Base-by-base conservation (phyloP, 2,888 invertebrate genomes). In the Athalia circularis region DNA sequence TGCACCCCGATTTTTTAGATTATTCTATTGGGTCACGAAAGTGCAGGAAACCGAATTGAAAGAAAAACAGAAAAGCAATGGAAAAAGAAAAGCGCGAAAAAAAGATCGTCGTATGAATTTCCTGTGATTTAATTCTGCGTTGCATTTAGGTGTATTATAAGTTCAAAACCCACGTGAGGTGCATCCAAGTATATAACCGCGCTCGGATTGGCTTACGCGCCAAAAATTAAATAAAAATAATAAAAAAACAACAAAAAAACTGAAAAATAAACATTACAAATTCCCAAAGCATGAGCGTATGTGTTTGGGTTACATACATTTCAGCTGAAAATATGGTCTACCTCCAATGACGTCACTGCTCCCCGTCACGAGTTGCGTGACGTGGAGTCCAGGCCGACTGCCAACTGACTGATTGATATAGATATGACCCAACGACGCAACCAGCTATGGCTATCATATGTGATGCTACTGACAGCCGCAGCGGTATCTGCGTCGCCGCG, bases 351-450 rank as follows among this genome's bases (percentile, higher is more conserved):
- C 75, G 75, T 75, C 75, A 75, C 29, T 29, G 11, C 11, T n/a
- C 9, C 67, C 62, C 62, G 75, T 75, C 75, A 75, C 75, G 75
- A 75, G 75, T 48, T 59, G 57, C 72, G 64, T 75, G 75, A 75
- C 75, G 75, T 62, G 13, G 75, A 75, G 59, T 72, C 50, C 62
- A 62, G 75, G 75, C 75, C 13, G 50, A n/a, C 62, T 75, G 75
- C 75, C 75, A 75, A 75, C 75, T 62, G 75, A 62, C 75, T 75
- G 75, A 75, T 75, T 75, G 75, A 75, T 75, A 75, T 75, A 62
- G 75, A 75, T 75, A 72, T 72, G 72, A 72, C 59, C 72, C 72
- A 47, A 13, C 57, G 29, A 2, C 29, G 29, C 29, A 29, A 29
- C 29, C 29, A 29, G 29, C 29, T 29, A 29, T 29, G 29, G 29